Evolutionary conservation across 1,140 invertebrate genomes (phyloP).

Genomic region (Drosophila pruinosa): DNA sequence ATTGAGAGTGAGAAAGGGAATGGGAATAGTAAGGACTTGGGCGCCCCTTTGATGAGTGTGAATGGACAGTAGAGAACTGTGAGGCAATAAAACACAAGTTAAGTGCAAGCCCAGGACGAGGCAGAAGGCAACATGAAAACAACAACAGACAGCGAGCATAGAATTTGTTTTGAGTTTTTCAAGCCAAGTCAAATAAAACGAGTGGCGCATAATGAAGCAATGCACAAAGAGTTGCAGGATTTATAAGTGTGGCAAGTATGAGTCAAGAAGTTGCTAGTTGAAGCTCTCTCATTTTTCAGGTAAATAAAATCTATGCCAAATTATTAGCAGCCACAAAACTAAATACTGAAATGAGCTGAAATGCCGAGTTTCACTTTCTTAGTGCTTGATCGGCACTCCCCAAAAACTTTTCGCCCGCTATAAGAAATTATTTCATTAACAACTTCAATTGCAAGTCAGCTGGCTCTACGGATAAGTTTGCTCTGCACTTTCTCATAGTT

Average conservation of each 20-base stretch:
- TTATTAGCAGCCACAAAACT: constrained; percentile 49
- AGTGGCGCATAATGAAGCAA: constrained; percentile 79
- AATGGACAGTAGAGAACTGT: constrained; percentile 44
- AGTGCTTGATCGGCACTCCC: constrained; percentile 1
- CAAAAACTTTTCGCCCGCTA: constrained; percentile 44
- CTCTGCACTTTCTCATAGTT: constrained; percentile 35
- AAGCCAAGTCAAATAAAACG: constrained; percentile 75
- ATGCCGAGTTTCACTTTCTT: constrained; percentile 73
- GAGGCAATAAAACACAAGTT: constrained; percentile 38
- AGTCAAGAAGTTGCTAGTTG: constrained; percentile 24
- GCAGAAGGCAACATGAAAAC: not conserved
- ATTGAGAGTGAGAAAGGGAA: constrained; percentile 7
- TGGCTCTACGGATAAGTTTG: constrained; percentile 40
- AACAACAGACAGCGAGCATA: constrained; percentile 7
- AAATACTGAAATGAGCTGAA: constrained; percentile 51
- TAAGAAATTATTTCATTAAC: constrained; percentile 79
- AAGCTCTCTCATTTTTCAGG: constrained; percentile 16
- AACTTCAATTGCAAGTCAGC: constrained; percentile 72
- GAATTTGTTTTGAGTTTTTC: constrained; percentile 74
- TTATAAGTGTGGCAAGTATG: constrained; percentile 58
- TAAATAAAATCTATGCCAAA: constrained; percentile 71
- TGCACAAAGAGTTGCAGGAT: constrained; percentile 55
- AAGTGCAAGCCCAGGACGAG: constrained; percentile 51
- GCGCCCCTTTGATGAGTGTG: constrained; percentile 64
- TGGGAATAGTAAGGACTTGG: constrained; percentile 37